Base-by-base conservation (phyloP, 1,140 invertebrate species). In the Brachionus calyciflorus region DNA sequence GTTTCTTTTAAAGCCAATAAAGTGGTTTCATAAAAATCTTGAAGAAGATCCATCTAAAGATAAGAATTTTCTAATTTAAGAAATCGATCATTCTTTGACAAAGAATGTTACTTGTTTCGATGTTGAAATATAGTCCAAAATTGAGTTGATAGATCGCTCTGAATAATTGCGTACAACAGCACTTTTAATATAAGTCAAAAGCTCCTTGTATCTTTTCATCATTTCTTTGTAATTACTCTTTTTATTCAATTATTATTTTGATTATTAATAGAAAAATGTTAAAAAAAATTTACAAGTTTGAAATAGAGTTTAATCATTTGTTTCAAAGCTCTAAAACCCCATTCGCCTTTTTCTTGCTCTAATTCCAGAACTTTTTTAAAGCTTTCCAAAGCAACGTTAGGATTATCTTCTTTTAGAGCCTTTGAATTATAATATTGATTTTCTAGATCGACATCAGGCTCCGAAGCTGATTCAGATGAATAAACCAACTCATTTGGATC, bases 271-370 rank as follows among this genome's bases (percentile, higher is more conserved):
- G 33, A 70, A 17, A 28, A 3, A 33, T 48, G 1, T 51, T 10
- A 3, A 4, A 2, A 33, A 28, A 30, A 40, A 86, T 97, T 94
- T 55, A 89, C 88, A 92, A 96, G 85, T 89, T 93, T 94, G 85
- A 99, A 99, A 85, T 98, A 98, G 69, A 99, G 98, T 88, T 99
- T 99, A 51, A 99, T 98, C 96, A 99, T 99, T 85, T 99, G 97
- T 85, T 99, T 99, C 1, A 99, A 87, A n/a, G 97, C 96, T 88
- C 98, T 99, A 82, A 99, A 99, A 0, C 97, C 97, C 96, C 96
- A 99, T 89, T 99, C 97, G 55, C 96, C 96, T 87, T 99, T 99
- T 80, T 98, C 95, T 57, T 76, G 37, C 48, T 68, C 76, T 1
- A 77, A n/a, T 28, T 53, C 49, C 1, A 68, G 14, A 53, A 89